Evolutionary conservation across 2,797 vertebrate species (phyloP).

Genomic region (Smutsia temminckii): DNA sequence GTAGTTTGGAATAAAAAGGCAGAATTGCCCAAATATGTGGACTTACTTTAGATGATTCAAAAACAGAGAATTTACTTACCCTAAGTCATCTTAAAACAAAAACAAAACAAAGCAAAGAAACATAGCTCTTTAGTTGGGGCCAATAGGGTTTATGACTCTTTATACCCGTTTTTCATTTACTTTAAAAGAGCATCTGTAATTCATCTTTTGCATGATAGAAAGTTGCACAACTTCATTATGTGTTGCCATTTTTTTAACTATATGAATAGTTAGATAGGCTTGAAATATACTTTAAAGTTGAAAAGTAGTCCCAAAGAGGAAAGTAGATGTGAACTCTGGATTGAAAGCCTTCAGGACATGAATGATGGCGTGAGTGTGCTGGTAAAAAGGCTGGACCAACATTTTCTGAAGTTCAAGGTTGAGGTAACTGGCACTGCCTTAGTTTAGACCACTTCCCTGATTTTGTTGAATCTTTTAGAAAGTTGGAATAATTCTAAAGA

Average conservation of each 20-base stretch:
- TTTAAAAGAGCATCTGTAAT: slow-evolving; percentile 63
- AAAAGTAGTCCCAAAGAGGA: not conserved
- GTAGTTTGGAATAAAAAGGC: slow-evolving; percentile 54
- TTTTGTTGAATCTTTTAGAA: not conserved
- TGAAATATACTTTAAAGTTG: slow-evolving; percentile 46
- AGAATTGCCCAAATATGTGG: slow-evolving; percentile 44
- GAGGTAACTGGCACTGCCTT: not conserved
- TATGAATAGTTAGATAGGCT: slow-evolving; percentile 42
- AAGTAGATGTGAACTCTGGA: not conserved
- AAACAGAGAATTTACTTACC: slow-evolving; percentile 47
- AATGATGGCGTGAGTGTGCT: not conserved
- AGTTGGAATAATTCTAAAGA: slow-evolving; percentile 25
- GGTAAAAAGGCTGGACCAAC: not conserved
- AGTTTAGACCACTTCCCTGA: not conserved
- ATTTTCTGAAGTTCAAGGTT: slow-evolving; percentile 44
- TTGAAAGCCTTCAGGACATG: not conserved
- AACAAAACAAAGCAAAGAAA: not conserved
- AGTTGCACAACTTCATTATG: slow-evolving; percentile 48
- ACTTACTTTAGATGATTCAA: slow-evolving; percentile 47
- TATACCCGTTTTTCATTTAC: slow-evolving; percentile 41
- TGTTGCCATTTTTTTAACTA: slow-evolving; percentile 53
- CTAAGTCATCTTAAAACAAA: slow-evolving; percentile 59
- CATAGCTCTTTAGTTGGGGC: slow-evolving; percentile 41
- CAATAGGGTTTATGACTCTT: not conserved
- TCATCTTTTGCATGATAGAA: slow-evolving; percentile 57